Evolutionary conservation across 35 echinoderm and acorn worm genomes (phyloP), one percentile per base, ranked within the genome.

Genomic region (Diadema setosum): DNA sequence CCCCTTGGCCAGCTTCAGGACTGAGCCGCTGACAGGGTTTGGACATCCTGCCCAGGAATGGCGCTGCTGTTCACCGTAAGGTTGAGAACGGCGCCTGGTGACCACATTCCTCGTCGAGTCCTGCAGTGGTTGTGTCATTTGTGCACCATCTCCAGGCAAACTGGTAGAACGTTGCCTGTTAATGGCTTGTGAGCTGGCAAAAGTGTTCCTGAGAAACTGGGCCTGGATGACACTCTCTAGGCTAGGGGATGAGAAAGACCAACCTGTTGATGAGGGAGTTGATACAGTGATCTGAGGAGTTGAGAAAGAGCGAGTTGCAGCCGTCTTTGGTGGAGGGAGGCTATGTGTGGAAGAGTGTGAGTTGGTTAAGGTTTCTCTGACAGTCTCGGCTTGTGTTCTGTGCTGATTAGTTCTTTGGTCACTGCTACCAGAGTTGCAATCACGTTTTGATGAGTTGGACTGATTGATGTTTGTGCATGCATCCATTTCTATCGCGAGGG

Each of bases 1-100:
- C 29, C 73, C 34, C n/a, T 78, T 78, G 35, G 34, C 73, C 73
- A 78, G 44, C 73, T 78, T 78, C 73, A 78, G 34, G 34, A 78
- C 17, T 12, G 73, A 78, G 36, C 27, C 37, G 44, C 73, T 78
- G 16, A 78, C n/a, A 8, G 73, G 73, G 73, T 78, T 78, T 15
- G 73, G 73, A 24, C 40, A n/a, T 11, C 73, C 73, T 1, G 73
- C 73, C 73, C 73, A 78, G 73, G 73, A 78, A 23, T 78, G 73
- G n/a, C 73, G 73, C 2, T 41, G 34, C 37, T 35, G 73, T 21
- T 44, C 48, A 52, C 48, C 73, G 34, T 78, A 41, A 15, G 16
- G 23, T 67, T 67, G n/a, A n/a, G n/a, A n/a, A n/a, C n/a, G n/a
- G 48, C 48, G 9, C n/a, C 48, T 78, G 73, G 35, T 78, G 0